Conservation (phyloP, 2,888 invertebrate species). For the Monoplex corrugatus region DNA sequence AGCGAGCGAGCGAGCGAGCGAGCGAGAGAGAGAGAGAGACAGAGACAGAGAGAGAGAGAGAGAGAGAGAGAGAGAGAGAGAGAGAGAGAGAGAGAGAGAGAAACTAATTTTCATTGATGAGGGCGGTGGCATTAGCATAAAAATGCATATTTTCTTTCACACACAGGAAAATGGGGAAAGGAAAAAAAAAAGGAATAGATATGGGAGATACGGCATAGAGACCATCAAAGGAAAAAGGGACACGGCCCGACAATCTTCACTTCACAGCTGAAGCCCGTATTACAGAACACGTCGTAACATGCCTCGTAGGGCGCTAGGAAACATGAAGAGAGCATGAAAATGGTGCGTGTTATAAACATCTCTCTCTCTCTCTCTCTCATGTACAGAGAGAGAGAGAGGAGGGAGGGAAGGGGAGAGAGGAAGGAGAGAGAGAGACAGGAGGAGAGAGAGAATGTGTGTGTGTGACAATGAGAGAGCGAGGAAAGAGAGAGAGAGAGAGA, state of each 20-base stretch:
- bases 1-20: neutral
- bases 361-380: no score
- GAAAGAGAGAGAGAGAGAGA: no score
- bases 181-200: neutral
- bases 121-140: neutral
- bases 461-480: no score
- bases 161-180: neutral
- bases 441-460: no score
- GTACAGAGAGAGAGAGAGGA: constrained; percentile 29
- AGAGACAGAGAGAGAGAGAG: neutral
- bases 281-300: no score
- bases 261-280: no score
- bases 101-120: neutral
- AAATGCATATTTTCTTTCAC: neutral
- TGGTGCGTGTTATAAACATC: no score
- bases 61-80: neutral
- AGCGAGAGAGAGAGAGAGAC: neutral
- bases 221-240: no score
- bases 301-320: no score
- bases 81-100: constrained; percentile 12
- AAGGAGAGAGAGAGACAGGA: neutral
- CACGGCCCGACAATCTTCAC: no score
- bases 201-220: no score
- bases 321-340: no score
- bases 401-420: neutral